Evolutionary conservation across 2,113 vertebrate species (phyloP).

Genomic region (Anas platyrhynchos): DNA sequence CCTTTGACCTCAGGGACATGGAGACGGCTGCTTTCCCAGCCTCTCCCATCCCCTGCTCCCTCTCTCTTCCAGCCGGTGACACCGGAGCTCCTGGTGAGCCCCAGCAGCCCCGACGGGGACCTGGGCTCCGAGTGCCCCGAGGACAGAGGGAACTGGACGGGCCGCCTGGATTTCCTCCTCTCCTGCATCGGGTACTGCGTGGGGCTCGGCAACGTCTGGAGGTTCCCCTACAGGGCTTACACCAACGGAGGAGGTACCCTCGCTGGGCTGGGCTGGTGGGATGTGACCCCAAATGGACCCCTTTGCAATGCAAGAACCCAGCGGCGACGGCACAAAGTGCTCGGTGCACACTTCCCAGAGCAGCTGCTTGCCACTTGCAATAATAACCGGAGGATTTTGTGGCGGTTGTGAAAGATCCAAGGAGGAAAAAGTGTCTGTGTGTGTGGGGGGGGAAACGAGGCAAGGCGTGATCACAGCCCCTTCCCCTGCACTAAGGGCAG

Average conservation of each 20-base stretch:
- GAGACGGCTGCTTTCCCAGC: background rate
- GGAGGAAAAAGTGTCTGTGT: background rate
- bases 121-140: conserved; percentile 74
- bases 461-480: background rate
- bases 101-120: conserved; percentile 80
- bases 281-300: background rate
- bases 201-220: conserved; percentile 84
- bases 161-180: conserved; percentile 84
- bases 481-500: background rate
- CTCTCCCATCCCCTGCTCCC: background rate
- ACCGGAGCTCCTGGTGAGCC: conserved; percentile 82
- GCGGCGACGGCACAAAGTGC: background rate
- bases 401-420: background rate
- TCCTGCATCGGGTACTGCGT: conserved; percentile 86
- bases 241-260: conserved; percentile 83
- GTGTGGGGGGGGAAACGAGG: background rate
- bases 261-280: background rate
- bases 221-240: conserved; percentile 84
- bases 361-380: background rate
- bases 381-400: background rate
- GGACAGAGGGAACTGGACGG: conserved; percentile 83
- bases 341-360: background rate
- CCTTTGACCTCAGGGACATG: background rate
- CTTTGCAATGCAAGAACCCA: background rate
- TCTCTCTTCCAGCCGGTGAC: conserved; percentile 64